phyloP scores from a whole-genome alignment of 2,113 vertebrate genomes.

The Benthochromis sp. region DNA sequence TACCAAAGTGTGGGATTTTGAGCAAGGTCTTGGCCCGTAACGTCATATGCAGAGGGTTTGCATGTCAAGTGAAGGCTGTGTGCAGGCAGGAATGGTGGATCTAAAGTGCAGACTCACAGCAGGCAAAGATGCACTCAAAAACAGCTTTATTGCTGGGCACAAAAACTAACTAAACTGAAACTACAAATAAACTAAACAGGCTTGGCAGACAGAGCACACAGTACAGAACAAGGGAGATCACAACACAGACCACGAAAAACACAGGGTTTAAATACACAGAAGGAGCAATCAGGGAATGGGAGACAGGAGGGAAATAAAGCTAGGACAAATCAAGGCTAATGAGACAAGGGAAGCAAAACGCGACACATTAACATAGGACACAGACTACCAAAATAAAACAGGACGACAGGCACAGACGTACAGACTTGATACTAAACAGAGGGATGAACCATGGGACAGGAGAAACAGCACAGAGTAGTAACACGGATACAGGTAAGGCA shows the following conservation, averaged over 20 bases:
- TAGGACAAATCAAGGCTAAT: background rate
- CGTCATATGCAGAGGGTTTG: background rate
- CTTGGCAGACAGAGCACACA: background rate
- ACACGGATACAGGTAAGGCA: background rate
- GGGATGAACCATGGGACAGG: fast-evolving
- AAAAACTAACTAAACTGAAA: background rate
- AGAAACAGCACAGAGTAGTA: background rate
- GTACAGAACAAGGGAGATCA: background rate
- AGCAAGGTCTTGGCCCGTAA: background rate
- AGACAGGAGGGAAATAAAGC: background rate
- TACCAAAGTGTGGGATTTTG: background rate
- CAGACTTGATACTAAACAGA: background rate
- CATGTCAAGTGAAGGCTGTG: background rate
- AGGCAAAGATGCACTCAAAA: background rate
- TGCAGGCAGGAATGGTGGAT: background rate
- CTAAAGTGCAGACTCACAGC: background rate
- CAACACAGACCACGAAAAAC: fast-evolving
- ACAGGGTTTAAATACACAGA: background rate
- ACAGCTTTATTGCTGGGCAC: fast-evolving
- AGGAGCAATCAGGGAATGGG: background rate
- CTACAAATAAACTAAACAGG: background rate
- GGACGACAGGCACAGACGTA: background rate
- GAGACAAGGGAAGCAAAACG: background rate
- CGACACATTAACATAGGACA: fast-evolving
- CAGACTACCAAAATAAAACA: background rate